Conservation (phyloP, 2,113 vertebrate genomes). For the Hydrochoerus hydrochaeris region DNA sequence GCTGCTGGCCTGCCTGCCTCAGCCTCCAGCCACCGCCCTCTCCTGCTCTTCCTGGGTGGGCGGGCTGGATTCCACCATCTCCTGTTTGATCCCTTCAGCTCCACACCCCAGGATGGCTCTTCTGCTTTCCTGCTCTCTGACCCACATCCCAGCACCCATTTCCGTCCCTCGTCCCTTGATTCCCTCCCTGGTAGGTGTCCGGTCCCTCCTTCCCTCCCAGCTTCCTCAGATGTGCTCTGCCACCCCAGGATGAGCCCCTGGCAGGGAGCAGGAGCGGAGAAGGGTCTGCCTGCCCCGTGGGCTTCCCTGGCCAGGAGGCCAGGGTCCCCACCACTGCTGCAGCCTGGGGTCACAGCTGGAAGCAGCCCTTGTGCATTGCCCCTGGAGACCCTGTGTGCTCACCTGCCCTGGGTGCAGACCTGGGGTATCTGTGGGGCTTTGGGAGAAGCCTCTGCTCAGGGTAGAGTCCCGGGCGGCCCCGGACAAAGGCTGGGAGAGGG, state of each 20-base stretch:
- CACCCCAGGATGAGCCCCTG: neutral
- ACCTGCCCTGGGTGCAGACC: neutral
- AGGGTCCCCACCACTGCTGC: neutral
- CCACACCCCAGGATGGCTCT: neutral
- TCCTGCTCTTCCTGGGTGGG: neutral
- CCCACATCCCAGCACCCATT: too few relatives aligned
- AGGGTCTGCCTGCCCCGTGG: neutral
- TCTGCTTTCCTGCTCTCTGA: neutral
- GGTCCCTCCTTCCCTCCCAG: too few relatives aligned
- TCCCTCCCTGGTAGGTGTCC: neutral
- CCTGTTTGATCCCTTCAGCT: neutral
- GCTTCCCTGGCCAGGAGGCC: neutral
- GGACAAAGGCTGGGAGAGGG: accelerated
- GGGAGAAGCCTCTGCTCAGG: neutral
- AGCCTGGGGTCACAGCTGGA: neutral
- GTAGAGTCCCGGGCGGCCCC: neutral
- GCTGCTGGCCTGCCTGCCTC: neutral
- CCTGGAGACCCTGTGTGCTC: neutral
- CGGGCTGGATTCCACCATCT: neutral
- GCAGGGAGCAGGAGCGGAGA: accelerated
- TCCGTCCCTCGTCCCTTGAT: too few relatives aligned
- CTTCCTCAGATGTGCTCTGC: neutral
- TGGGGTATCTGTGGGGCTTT: accelerated
- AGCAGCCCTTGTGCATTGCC: neutral
- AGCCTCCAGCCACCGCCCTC: neutral